Percentiles rank a stretch among this genome's conserved stretches.
phyloP scores from a whole-genome alignment of 2,888 invertebrate genomes.

The Acanthosepion esculentum region DNA sequence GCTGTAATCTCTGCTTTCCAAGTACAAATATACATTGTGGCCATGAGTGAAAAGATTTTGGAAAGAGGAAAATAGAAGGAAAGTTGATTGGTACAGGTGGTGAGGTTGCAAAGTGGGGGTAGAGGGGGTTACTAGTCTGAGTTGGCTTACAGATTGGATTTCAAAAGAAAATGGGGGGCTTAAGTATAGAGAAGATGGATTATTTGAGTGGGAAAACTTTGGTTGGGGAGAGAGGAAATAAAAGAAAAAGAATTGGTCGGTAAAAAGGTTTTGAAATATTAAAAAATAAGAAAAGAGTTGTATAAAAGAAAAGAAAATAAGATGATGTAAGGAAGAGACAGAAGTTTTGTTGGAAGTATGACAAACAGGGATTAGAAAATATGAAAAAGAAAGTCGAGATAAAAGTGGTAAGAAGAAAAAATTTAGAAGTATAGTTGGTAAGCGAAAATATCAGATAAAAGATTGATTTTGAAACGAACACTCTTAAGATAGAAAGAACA shows the following conservation, averaged over 20 bases:
- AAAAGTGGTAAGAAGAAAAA: background rate
- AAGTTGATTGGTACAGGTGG: background rate
- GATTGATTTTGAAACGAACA: background rate
- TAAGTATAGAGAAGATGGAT: conserved; percentile 5
- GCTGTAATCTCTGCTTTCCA: background rate
- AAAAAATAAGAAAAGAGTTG: background rate
- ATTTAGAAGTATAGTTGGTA: background rate
- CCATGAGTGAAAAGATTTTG: background rate
- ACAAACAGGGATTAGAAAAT: background rate
- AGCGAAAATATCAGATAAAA: background rate
- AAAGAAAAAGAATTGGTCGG: background rate
- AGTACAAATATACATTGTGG: conserved; percentile 33
- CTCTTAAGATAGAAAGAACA: too few relatives aligned
- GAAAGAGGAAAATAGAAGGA: background rate
- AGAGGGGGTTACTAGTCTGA: background rate
- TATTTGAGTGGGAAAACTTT: background rate
- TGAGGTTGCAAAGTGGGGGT: background rate
- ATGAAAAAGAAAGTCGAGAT: background rate
- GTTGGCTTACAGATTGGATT: conserved; percentile 33
- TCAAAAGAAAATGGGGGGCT: background rate
- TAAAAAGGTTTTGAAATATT: background rate
- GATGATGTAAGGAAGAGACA: background rate
- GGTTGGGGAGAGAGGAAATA: background rate
- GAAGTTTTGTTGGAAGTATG: background rate
- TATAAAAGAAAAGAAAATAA: background rate